These are phyloP conservation scores for Tursiops truncatus DNA, from an alignment of 2,113 vertebrate species.

Conservation along the genomic window DNA sequence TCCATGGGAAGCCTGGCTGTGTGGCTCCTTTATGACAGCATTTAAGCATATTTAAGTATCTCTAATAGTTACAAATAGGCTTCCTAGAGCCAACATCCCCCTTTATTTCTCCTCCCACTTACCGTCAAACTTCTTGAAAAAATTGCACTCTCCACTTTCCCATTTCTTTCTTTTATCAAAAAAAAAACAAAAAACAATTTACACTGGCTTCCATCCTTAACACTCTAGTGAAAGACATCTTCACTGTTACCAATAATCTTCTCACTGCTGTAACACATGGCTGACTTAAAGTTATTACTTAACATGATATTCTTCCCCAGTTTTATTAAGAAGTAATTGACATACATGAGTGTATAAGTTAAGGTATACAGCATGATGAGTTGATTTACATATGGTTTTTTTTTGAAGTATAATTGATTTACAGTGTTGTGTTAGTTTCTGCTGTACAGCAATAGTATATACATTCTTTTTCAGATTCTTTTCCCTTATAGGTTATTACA, in stretches of 20 bases:
- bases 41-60: not conserved
- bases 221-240: not conserved
- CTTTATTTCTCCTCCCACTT: not conserved
- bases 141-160: not conserved
- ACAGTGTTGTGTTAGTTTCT: not conserved
- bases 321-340: not conserved
- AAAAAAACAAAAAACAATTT: not conserved
- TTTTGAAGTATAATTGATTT: not conserved
- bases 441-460: not conserved
- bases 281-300: not conserved
- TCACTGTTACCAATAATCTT: not conserved
- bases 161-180: not conserved
- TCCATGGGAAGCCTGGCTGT: not conserved
- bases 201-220: not conserved
- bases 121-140: not conserved
- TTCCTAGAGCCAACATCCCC: not conserved
- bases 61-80: conserved; percentile 7
- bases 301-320: not conserved
- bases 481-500: not conserved
- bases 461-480: not conserved
- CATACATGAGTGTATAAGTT: not conserved
- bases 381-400: not conserved
- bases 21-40: not conserved
- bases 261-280: not conserved
- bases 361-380: not conserved